Evolutionary conservation across 2,113 vertebrate genomes (phyloP).

Genomic region (Gavialis gangeticus): DNA sequence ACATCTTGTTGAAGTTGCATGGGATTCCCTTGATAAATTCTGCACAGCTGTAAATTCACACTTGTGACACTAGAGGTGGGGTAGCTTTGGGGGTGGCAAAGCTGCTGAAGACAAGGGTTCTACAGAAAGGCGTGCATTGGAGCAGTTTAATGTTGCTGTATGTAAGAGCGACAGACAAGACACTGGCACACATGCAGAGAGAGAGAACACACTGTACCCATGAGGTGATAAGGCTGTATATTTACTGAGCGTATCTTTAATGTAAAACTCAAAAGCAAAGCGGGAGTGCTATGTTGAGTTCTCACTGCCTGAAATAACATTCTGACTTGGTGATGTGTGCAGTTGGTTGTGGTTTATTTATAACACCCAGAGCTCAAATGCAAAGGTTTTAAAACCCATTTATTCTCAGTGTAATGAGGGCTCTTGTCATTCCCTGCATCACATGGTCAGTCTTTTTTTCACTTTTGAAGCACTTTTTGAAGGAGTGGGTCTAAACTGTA

Average conservation of each 20-base stretch:
- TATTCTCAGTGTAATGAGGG: not conserved
- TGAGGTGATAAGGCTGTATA: not conserved
- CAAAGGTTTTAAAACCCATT: not conserved
- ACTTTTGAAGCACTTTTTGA: not conserved
- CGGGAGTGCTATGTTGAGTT: not conserved
- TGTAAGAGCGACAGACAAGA: not conserved
- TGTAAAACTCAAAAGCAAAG: not conserved
- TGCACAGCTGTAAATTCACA: not conserved
- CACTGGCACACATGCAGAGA: not conserved
- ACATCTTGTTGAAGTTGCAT: not conserved
- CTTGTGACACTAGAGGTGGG: not conserved
- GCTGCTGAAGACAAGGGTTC: not conserved
- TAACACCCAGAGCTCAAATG: not conserved
- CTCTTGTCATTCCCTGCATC: not conserved
- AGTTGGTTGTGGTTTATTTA: not conserved
- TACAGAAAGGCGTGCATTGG: not conserved
- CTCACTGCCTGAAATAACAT: not conserved
- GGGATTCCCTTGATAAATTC: not conserved
- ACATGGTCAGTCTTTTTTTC: not conserved
- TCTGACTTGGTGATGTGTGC: fast-evolving
- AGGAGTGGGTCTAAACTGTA: not conserved
- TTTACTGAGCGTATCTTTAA: not conserved
- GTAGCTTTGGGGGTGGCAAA: not conserved
- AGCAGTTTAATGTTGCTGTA: not conserved
- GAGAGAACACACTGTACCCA: not conserved